phyloP scores from a whole-genome alignment of 2,797 vertebrate species.

The Diplodus sargus region DNA sequence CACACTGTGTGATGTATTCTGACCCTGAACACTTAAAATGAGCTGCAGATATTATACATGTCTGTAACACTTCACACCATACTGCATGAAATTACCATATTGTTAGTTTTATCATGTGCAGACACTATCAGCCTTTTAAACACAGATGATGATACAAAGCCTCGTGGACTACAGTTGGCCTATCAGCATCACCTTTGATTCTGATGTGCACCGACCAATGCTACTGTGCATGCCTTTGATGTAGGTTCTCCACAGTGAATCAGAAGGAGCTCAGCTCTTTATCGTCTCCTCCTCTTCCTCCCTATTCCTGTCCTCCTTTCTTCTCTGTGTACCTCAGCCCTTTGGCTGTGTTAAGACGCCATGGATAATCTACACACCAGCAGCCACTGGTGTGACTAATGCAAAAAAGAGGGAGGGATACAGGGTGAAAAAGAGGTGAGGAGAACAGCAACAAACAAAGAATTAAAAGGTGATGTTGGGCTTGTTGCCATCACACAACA shows the following conservation, averaged over 20 bases:
- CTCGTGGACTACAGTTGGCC: constrained; percentile 16
- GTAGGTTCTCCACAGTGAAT: constrained; percentile 40
- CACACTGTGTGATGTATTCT: not conserved
- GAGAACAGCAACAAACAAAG: constrained; percentile 28
- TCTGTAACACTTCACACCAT: too few species aligned
- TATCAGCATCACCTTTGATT: constrained; percentile 30
- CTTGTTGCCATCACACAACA: constrained; percentile 6
- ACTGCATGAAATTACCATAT: not conserved
- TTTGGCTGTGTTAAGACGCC: constrained; percentile 46
- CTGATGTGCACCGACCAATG: constrained; percentile 28
- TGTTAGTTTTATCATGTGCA: constrained; percentile 23
- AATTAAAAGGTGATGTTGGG: constrained; percentile 30
- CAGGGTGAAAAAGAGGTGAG: constrained; percentile 31
- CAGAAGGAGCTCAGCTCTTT: constrained; percentile 25
- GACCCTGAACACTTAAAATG: not conserved
- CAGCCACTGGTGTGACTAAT: constrained; percentile 58
- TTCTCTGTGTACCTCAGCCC: constrained; percentile 25
- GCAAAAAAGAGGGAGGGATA: constrained; percentile 32
- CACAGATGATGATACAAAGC: constrained; percentile 19
- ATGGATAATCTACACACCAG: constrained; percentile 60
- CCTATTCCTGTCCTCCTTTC: constrained; percentile 27
- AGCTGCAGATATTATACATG: not conserved
- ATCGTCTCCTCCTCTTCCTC: constrained; percentile 21
- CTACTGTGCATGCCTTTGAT: constrained; percentile 36
- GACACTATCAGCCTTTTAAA: constrained; percentile 37